Percentiles rank a stretch among this genome's conserved stretches.
Evolutionary conservation across 2,113 vertebrate species (phyloP).

Genomic region (Acinonyx jubatus): DNA sequence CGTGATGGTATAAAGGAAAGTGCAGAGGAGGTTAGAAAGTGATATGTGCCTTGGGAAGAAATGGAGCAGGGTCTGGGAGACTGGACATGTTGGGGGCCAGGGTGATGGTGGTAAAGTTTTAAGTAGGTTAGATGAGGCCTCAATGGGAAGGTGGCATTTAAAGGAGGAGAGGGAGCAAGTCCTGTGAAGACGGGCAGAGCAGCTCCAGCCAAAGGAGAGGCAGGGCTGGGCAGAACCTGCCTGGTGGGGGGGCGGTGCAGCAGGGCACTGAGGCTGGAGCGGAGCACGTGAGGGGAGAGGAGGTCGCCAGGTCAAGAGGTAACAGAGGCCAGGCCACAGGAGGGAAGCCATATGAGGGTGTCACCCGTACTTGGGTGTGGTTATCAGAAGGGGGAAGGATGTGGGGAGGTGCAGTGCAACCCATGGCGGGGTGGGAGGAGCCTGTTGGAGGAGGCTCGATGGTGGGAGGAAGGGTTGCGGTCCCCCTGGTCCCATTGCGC

Average conservation of each 20-base stretch:
- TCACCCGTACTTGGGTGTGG: background rate
- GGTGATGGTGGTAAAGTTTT: background rate
- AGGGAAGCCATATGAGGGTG: background rate
- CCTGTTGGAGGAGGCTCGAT: background rate
- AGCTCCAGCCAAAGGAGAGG: background rate
- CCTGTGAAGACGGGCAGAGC: background rate
- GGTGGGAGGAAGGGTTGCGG: background rate
- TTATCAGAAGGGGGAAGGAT: background rate
- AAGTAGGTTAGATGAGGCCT: background rate
- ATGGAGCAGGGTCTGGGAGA: background rate
- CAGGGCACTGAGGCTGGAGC: background rate
- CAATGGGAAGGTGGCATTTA: background rate
- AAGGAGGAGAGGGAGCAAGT: background rate
- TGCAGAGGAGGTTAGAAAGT: background rate
- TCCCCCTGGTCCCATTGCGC: background rate
- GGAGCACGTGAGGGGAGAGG: background rate
- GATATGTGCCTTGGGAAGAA: background rate
- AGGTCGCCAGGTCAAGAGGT: background rate
- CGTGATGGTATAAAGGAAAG: background rate
- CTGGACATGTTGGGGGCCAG: background rate
- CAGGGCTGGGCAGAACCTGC: background rate
- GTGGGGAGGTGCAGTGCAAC: background rate
- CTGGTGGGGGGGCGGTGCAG: background rate
- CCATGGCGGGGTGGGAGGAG: background rate
- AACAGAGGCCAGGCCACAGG: background rate